These are phyloP conservation scores for Paracyclopina nana DNA, from an alignment of 1,140 invertebrate genomes.

Conservation along the genomic window DNA sequence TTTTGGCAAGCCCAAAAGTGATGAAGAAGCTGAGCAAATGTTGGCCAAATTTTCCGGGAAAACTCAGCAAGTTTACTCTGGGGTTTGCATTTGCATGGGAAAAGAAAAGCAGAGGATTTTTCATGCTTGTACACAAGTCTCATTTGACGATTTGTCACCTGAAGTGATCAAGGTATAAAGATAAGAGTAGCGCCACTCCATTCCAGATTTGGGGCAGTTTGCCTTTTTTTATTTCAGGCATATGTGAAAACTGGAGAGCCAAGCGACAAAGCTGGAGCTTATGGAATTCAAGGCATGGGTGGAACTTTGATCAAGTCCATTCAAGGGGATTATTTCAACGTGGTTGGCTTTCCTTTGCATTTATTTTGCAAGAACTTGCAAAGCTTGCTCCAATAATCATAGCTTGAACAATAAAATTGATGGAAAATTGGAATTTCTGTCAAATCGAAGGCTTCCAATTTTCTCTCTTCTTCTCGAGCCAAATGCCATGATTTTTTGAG, in stretches of 20 bases:
- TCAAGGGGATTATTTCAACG: slow-evolving; percentile 76
- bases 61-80: neutral
- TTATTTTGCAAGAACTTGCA: slow-evolving; percentile 43
- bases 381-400: too few relatives aligned
- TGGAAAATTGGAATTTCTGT: too few relatives aligned
- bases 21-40: neutral
- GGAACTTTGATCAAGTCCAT: slow-evolving; percentile 64
- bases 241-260: slow-evolving; percentile 13
- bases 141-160: slow-evolving; percentile 3
- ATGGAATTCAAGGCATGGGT: slow-evolving; percentile 77
- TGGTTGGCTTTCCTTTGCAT: slow-evolving; percentile 77
- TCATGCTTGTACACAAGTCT: neutral
- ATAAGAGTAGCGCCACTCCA: too few relatives aligned
- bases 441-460: too few relatives aligned
- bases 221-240: too few relatives aligned
- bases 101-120: neutral
- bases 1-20: neutral
- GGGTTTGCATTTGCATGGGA: neutral
- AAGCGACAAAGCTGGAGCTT: slow-evolving; percentile 71
- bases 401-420: too few relatives aligned
- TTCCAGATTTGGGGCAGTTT: too few relatives aligned
- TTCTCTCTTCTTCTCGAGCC: too few relatives aligned
- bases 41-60: neutral
- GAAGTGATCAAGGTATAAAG: too few relatives aligned
- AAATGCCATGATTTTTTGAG: too few relatives aligned